Percentiles rank a stretch among this genome's conserved stretches.
Evolutionary conservation across 2,888 invertebrate species (phyloP).

Genomic region (Gymnosoma rotundatum): DNA sequence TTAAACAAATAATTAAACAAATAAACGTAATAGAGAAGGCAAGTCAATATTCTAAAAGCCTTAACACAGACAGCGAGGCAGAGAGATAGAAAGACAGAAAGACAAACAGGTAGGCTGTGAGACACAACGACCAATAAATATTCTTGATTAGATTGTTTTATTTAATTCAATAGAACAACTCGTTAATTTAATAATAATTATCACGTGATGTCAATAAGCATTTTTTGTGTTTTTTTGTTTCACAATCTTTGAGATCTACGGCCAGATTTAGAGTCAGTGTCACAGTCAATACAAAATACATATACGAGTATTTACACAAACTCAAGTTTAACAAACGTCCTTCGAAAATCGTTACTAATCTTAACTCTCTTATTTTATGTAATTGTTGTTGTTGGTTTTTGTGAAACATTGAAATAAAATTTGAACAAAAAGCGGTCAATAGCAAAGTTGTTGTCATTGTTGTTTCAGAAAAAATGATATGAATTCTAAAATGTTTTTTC

Average conservation of each 20-base stretch:
- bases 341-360: constrained; percentile 41
- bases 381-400: constrained; percentile 15
- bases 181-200: constrained; percentile 6
- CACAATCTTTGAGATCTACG: constrained; percentile 49
- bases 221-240: constrained; percentile 1
- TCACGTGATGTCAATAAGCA: constrained; percentile 47
- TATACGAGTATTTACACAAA: constrained; percentile 18
- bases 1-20: constrained; percentile 42
- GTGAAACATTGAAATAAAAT: constrained; percentile 50
- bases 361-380: constrained; percentile 5
- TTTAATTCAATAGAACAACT: constrained; percentile 32
- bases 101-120: background rate
- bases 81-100: background rate
- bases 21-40: background rate
- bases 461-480: constrained; percentile 27
- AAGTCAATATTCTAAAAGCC: too few species aligned
- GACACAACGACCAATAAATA: background rate
- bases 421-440: constrained; percentile 60
- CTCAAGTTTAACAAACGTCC: constrained; percentile 64
- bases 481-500: constrained; percentile 25
- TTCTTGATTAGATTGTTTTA: constrained; percentile 15
- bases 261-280: constrained; percentile 59
- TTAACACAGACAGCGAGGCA: background rate
- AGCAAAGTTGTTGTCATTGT: constrained; percentile 57
- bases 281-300: constrained; percentile 43